These are phyloP conservation scores for Thamnophis sirtalis DNA, from an alignment of 2,113 vertebrate species.

Conservation along the genomic window DNA sequence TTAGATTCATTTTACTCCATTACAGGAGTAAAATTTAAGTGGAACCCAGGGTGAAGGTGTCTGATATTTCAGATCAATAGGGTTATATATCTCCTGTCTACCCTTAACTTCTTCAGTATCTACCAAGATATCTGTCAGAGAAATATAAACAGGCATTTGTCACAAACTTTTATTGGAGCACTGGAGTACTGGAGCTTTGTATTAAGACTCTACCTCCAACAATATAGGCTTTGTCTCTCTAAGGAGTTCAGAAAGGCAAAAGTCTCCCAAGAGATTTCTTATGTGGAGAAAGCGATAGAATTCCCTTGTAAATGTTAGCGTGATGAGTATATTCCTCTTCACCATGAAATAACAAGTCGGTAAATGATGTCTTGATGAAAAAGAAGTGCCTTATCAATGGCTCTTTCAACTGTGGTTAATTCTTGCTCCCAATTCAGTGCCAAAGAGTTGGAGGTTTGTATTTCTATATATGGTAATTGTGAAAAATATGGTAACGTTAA, in stretches of 20 bases:
- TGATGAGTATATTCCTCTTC: constrained; percentile 20
- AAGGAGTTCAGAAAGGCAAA: constrained; percentile 3
- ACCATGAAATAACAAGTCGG: constrained; percentile 1
- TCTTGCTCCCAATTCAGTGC: constrained; percentile 17
- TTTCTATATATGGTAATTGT: constrained; percentile 33
- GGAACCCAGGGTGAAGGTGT: neutral
- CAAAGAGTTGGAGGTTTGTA: constrained; percentile 8
- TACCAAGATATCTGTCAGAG: constrained; percentile 13
- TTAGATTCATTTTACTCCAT: too few relatives aligned
- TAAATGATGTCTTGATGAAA: constrained; percentile 17
- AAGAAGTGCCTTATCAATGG: constrained; percentile 13
- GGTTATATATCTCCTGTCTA: neutral
- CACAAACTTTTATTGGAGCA: constrained; percentile 21
- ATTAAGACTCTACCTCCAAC: constrained; percentile 1
- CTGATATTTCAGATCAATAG: neutral
- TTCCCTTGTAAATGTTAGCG: constrained; percentile 3
- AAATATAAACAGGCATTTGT: neutral
- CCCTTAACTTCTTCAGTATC: neutral
- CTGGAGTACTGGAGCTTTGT: neutral
- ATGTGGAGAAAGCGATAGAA: constrained; percentile 19
- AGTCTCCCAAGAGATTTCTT: constrained; percentile 2
- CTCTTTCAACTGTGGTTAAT: constrained; percentile 13
- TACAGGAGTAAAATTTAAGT: neutral
- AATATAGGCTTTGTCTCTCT: constrained; percentile 6
- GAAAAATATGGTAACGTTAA: constrained; percentile 33